A percentile compares a stretch with the other conserved stretches of the same genome.
Evolutionary conservation across 2,888 invertebrate genomes (phyloP).

Genomic region (Nemoura dubitans): DNA sequence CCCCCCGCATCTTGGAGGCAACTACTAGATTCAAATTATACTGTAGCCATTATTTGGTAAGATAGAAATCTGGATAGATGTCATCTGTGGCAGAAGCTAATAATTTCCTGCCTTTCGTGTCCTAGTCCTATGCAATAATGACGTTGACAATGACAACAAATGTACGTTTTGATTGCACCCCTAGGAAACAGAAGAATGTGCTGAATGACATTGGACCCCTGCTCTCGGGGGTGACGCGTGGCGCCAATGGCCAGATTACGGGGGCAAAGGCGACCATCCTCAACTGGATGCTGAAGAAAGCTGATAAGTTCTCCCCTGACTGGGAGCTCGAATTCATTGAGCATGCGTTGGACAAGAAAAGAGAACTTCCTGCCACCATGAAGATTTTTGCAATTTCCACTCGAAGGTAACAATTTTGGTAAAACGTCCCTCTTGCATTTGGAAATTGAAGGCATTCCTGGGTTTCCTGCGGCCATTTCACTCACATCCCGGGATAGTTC

Average conservation of each 20-base stretch:
- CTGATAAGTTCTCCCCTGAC: constrained; percentile 52
- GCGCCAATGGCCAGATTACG: constrained; percentile 54
- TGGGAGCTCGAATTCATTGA: constrained; percentile 57
- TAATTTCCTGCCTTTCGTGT: too few relatives aligned
- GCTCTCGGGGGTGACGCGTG: constrained; percentile 55
- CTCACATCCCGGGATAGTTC: too few relatives aligned
- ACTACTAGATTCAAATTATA: too few relatives aligned
- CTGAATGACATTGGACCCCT: constrained; percentile 56
- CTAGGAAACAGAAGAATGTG: constrained; percentile 51
- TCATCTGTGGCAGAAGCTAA: too few relatives aligned
- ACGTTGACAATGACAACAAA: too few relatives aligned
- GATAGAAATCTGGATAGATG: too few relatives aligned
- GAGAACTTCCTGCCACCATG: constrained; percentile 56
- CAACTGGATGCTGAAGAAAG: constrained; percentile 57
- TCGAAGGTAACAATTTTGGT: constrained; percentile 53
- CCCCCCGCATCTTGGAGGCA: too few relatives aligned
- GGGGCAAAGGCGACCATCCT: constrained; percentile 58
- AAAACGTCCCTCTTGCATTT: too few relatives aligned
- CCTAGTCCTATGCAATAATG: too few relatives aligned
- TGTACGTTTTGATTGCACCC: too few relatives aligned
- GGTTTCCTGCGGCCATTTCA: neutral
- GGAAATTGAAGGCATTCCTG: too few relatives aligned
- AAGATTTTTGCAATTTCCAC: constrained; percentile 57
- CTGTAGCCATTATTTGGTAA: too few relatives aligned
- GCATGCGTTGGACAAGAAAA: constrained; percentile 55